Evolutionary conservation across 2,888 invertebrate species (phyloP), one percentile per base, ranked within the genome.

Genomic region (Cordilura impudica): DNA sequence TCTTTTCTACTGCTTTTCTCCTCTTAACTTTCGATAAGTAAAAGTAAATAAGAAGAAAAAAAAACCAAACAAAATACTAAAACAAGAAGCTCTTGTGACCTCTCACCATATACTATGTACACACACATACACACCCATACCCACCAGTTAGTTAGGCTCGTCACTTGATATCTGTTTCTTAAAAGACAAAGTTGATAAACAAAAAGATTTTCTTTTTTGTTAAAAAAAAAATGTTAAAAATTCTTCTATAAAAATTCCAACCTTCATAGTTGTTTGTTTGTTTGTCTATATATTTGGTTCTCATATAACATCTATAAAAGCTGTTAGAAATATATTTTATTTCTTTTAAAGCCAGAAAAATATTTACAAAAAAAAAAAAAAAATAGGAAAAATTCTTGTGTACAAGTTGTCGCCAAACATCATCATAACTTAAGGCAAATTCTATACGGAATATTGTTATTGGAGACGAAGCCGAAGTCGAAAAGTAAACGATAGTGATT

Each of bases 401-500:
- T 56, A 21, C 26, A 65, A 53, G 31, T 60, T 61, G 71, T 66
- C 66, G 77, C 66, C 71, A 66, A 60, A 65, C 53, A 74, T 66
- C 60, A 23, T 66, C 51, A 60, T 74, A 67, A 66, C 16, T 74
- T 74, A 23, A 14, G 16, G 8, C 65, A 61, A 72, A 49, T 56
- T 49, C 65, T 49, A 72, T 56, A 18, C 56, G 18, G 19, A 10
- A 54, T 18, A 39, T 39, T 54, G 60, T 53, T 66, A 77, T 63
- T 61, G 47, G 61, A 65, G 35, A 63, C n/a, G 45, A 4, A 7
- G n/a, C n/a, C n/a, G 14, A 31, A 39, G 56, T 49, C 35, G 31
- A 45, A 69, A 71, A 66, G 66, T 73, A 65, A 65, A 69, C 45
- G 63, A 29, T 73, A 53, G 78, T 73, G 67, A 78, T 63, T 73